A percentile compares a stretch with the other conserved stretches of the same genome.
phyloP scores from a whole-genome alignment of 53 echinoderm and acorn worm genomes.

The Holothuria leucospilota region DNA sequence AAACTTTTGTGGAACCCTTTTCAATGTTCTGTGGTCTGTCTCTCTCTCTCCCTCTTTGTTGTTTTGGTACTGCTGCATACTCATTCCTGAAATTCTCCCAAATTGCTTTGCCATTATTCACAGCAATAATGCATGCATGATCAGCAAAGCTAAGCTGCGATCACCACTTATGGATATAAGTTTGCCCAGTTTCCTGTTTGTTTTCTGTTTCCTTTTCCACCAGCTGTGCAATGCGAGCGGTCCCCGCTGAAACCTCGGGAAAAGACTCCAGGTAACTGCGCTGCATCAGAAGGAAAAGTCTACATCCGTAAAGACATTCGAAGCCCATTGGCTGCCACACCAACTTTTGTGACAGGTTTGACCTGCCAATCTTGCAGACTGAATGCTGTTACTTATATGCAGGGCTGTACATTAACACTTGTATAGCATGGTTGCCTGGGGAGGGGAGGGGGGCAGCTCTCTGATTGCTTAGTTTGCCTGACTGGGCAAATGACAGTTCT shows the following conservation, averaged over 20 bases:
- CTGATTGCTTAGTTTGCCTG: too few species aligned
- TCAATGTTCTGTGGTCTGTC: too few species aligned
- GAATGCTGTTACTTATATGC: neutral
- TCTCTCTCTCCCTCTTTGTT: too few species aligned
- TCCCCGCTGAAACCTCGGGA: constrained; percentile 96
- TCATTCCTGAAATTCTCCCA: too few species aligned
- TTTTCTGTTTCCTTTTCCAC: constrained; percentile 69
- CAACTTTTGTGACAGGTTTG: constrained; percentile 90
- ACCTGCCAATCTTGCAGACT: constrained; percentile 31
- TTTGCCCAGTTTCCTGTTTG: constrained; percentile 59
- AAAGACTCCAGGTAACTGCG: constrained; percentile 95
- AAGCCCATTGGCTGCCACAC: constrained; percentile 95
- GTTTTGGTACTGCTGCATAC: too few species aligned
- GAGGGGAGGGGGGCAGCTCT: too few species aligned
- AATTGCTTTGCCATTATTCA: too few species aligned
- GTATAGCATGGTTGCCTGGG: too few species aligned
- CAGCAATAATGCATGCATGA: too few species aligned
- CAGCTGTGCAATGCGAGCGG: constrained; percentile 99
- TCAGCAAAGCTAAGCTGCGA: neutral
- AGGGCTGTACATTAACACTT: too few species aligned
- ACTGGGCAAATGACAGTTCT: too few species aligned
- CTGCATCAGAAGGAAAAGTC: constrained; percentile 90
- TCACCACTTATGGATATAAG: constrained; percentile 20
- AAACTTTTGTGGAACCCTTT: too few species aligned
- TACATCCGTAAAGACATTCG: constrained; percentile 99